Evolutionary conservation across 2,113 vertebrate genomes (phyloP), one percentile per base, ranked within the genome.

Genomic region (Dasyurus viverrinus): DNA sequence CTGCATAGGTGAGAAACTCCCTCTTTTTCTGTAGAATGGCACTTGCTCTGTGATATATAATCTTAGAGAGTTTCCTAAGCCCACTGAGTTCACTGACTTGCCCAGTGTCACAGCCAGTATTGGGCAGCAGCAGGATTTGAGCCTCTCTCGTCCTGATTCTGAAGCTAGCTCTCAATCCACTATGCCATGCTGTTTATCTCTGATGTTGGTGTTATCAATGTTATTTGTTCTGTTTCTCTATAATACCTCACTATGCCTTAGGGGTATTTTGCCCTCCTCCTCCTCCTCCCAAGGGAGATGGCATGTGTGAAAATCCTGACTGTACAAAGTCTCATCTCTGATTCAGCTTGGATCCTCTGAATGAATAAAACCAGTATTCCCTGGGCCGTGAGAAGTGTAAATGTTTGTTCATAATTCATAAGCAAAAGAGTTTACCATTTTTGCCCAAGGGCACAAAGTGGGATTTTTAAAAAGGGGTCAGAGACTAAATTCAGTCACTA

Each of bases 351-450:
- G n/a, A 84, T 84, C 68, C n/a, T 84, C 68, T 84, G 68, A 84
- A 84, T 84, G 68, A 84, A 68, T 68, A 68, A 94, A 50, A 46
- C 36, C 8, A 50, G 92, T 26, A 53, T 90, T 89, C 57, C 53
- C 53, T 42, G 26, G 92, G 91, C 36, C 14, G 52, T 90, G 92
- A 94, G 60, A 27, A 89, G 36, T 57, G 22, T 52, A 89, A 93
- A 68, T 89, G n/a, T 90, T 93, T 68, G 9, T 36, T 46, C 89
- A 89, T 0, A 2, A 30, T 89, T 25, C 42, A 16, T 46, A 12
- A 16, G 91, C 24, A 91, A 24, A 76, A 92, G 76, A 92, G 36
- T 92, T 92, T 68, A 53, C 95, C 26, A 0, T 57, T 94, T 96
- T 95, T 90, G 91, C 25, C 68, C 47, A 60, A 93, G 91, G 42